phyloP scores from a whole-genome alignment of 2,797 vertebrate species.

The Spinus pinus region DNA sequence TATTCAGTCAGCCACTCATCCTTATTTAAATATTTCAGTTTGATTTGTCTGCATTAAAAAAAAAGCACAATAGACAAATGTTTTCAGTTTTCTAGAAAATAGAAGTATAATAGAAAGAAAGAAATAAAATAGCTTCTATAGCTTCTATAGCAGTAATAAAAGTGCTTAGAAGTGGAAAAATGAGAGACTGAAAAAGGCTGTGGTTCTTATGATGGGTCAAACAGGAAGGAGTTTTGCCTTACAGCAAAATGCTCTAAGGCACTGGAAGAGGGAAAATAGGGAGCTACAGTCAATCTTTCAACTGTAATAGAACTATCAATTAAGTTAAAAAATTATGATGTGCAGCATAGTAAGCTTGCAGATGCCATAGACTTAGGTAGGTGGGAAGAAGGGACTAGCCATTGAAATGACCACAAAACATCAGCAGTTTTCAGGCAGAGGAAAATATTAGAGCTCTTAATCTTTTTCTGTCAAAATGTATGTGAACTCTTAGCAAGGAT shows the following conservation, averaged over 20 bases:
- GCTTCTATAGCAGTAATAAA: not conserved
- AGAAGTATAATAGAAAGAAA: not conserved
- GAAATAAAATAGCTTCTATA: too few relatives aligned
- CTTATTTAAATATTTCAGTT: not conserved
- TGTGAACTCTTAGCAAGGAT: not conserved
- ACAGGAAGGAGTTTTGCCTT: not conserved
- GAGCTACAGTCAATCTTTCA: not conserved
- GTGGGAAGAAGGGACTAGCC: not conserved
- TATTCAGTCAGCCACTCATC: not conserved
- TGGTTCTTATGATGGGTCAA: not conserved
- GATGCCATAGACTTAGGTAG: not conserved
- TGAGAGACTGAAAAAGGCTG: not conserved
- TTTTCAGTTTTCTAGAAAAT: not conserved
- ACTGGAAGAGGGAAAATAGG: not conserved
- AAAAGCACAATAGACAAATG: not conserved
- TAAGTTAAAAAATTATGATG: not conserved
- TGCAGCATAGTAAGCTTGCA: not conserved
- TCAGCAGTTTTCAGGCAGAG: not conserved
- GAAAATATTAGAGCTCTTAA: not conserved
- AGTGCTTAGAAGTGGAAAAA: not conserved
- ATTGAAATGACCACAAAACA: not conserved
- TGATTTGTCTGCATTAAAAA: not conserved
- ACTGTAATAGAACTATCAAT: not conserved
- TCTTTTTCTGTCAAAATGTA: not conserved
- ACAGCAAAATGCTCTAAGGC: not conserved